These are phyloP conservation scores for Melanchra persicariae DNA, from an alignment of 2,888 invertebrate species.

Conservation along the genomic window DNA sequence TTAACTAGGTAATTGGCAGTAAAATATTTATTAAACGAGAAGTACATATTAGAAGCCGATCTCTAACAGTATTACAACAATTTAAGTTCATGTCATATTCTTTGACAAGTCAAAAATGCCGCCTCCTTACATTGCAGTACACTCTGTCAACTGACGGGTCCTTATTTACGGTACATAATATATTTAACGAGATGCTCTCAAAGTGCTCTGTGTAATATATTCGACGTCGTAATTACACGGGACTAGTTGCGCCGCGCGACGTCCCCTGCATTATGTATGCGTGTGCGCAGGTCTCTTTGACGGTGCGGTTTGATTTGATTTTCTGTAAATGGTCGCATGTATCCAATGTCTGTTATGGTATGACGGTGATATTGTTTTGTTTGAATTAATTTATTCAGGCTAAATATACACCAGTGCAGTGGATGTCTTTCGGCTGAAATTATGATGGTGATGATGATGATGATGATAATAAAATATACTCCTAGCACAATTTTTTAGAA, in stretches of 20 bases:
- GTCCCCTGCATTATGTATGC: conserved; percentile 82
- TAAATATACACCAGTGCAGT: conserved; percentile 36
- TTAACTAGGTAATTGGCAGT: neutral
- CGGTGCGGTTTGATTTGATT: conserved; percentile 71
- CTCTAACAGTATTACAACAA: conserved; percentile 6
- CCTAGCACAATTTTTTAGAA: neutral
- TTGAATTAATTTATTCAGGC: conserved; percentile 51
- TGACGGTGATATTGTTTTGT: conserved; percentile 44
- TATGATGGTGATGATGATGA: no score
- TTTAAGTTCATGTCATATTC: conserved; percentile 16
- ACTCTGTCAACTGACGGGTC: conserved; percentile 70
- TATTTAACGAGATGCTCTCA: conserved; percentile 75
- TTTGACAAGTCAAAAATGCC: conserved; percentile 6
- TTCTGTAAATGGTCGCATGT: conserved; percentile 67
- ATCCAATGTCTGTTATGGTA: conserved; percentile 29
- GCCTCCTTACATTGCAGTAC: conserved; percentile 38
- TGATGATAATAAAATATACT: neutral
- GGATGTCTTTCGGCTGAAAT: no score
- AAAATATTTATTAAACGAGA: neutral
- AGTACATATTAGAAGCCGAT: neutral
- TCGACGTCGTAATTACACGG: conserved; percentile 82
- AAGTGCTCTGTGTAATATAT: conserved; percentile 76
- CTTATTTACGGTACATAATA: conserved; percentile 77
- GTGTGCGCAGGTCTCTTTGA: conserved; percentile 66
- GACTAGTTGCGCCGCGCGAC: conserved; percentile 71